phyloP scores from a whole-genome alignment of 2,888 invertebrate species.

The Macropis europaea region DNA sequence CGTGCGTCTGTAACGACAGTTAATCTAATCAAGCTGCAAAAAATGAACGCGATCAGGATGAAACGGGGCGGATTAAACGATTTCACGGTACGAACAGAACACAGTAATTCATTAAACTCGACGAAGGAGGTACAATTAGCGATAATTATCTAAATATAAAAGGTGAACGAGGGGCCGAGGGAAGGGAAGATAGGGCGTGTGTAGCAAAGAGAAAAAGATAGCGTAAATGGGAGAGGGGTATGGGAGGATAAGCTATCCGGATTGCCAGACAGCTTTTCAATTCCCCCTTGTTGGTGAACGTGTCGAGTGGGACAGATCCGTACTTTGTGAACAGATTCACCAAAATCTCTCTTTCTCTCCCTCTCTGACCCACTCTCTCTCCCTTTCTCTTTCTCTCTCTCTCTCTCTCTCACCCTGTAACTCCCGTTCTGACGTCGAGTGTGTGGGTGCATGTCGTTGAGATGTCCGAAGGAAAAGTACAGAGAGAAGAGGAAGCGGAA shows the following conservation, averaged over 20 bases:
- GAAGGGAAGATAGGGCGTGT: constrained; percentile 8
- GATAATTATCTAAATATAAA: constrained; percentile 41
- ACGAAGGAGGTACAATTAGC: constrained; percentile 35
- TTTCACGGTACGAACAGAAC: too few relatives aligned
- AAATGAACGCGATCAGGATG: too few relatives aligned
- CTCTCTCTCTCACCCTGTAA: constrained; percentile 36
- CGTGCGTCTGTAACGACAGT: too few relatives aligned
- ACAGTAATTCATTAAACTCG: too few relatives aligned
- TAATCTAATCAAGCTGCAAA: too few relatives aligned
- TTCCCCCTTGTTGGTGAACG: constrained; percentile 78
- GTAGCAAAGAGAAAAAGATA: constrained; percentile 8
- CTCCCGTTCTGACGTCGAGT: constrained; percentile 36
- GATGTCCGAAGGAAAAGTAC: constrained; percentile 52
- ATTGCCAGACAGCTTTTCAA: constrained; percentile 79
- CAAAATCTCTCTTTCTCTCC: constrained; percentile 27
- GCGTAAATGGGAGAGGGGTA: constrained; percentile 32
- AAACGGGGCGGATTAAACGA: too few relatives aligned
- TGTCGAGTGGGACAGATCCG: constrained; percentile 72
- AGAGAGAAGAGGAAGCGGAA: constrained; percentile 46
- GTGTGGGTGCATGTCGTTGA: constrained; percentile 41
- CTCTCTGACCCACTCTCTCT: too few relatives aligned
- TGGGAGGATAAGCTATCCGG: constrained; percentile 75
- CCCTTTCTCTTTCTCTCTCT: constrained; percentile 43
- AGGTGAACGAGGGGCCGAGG: constrained; percentile 22
- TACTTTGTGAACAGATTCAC: constrained; percentile 56